Conservation (phyloP, 1,140 invertebrate genomes). For the Aphaenogaster ashmeadi region DNA sequence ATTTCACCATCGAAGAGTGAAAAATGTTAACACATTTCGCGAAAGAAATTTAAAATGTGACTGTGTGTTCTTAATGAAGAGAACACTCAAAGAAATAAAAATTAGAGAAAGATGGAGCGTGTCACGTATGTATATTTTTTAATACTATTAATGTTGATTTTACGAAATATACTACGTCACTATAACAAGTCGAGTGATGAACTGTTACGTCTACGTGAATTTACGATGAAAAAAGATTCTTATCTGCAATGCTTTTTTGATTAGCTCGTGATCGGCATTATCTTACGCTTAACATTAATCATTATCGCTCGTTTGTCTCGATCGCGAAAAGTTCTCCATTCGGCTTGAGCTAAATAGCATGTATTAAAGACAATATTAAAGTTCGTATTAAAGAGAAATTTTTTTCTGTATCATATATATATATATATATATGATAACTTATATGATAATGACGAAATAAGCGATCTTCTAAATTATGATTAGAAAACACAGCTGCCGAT, state of each 20-base stretch:
- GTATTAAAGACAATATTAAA: too few species aligned
- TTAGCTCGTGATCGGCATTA: conserved; percentile 29
- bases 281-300: conserved; percentile 15
- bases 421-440: not conserved
- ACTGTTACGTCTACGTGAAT: conserved; percentile 25
- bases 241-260: conserved; percentile 37
- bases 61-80: not conserved
- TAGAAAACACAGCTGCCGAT: not conserved
- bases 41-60: not conserved
- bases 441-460: not conserved
- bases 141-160: conserved; percentile 27
- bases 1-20: conserved; percentile 6
- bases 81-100: not conserved
- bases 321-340: not conserved
- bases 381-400: not conserved
- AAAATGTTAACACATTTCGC: not conserved
- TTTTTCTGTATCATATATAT: not conserved
- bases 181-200: conserved; percentile 38
- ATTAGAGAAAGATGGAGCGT: not conserved
- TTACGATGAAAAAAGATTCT: conserved; percentile 28
- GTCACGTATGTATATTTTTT: conserved; percentile 14
- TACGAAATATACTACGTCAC: conserved; percentile 22
- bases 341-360: conserved; percentile 8
- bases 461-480: not conserved
- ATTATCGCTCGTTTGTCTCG: conserved; percentile 25